Base-by-base conservation (phyloP, 1,140 invertebrate genomes). In the Paramacrobiotus metropolitanus region DNA sequence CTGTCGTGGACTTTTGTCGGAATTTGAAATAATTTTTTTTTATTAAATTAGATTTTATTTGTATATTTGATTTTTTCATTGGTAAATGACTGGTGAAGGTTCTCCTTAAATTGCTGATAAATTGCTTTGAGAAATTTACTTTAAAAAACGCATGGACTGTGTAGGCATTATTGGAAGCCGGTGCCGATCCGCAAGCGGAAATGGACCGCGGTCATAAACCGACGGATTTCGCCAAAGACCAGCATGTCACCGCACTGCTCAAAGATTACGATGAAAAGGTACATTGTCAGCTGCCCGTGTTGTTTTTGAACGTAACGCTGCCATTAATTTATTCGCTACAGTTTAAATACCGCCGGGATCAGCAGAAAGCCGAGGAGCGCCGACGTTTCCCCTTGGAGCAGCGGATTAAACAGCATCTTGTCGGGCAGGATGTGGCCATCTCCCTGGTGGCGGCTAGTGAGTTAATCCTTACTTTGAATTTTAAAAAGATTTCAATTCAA, bases 361-460 rank as follows among this genome's bases (percentile, higher is more conserved):
- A 77, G 68, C 74, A 77, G 70, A 81, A 84, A 73, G 79, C 82
- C 1, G 86, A 90, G 72, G 86, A 90, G 72, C 78, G 87, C 59
- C 76, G 85, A 67, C 78, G 80, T 68, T 91, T 86, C 78, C 88
- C 88, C 1, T 73, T 93, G n/a, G 88, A 92, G 71, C 80, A 87
- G 70, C 76, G 87, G 66, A 74, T 93, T 2, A 85, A 83, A 67
- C 78, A 88, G 71, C 75, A 79, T 67, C 87, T 94, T 67, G 84
- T 94, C 60, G 89, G 89, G 1, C 89, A 94, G 74, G 84, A 87
- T 69, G 82, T 81, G 28, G 83, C 88, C 34, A 89, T 94, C 67
- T 81, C 83, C 40, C 82, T 82, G 62, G 87, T 92, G 1, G 81
- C 87, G 15, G 48, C 48, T 9, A 55, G 48, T 55, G 28, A 55